These are phyloP conservation scores for Hydropsyche tenuis DNA, from an alignment of 1,140 invertebrate genomes.

Conservation along the genomic window DNA sequence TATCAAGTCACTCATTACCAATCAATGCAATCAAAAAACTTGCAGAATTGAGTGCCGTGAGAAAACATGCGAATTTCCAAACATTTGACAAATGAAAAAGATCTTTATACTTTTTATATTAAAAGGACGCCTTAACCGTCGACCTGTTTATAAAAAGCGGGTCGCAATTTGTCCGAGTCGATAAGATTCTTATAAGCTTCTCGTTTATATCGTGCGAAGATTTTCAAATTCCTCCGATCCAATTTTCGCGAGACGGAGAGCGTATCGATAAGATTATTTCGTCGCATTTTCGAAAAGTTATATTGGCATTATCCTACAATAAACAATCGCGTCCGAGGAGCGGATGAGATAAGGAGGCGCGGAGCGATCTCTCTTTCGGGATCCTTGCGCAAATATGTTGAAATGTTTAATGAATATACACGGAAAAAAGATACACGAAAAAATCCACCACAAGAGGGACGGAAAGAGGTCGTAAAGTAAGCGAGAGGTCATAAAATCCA, in stretches of 20 bases:
- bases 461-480: slow-evolving; percentile 37
- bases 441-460: not conserved
- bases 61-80: too few relatives aligned
- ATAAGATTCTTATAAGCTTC: slow-evolving; percentile 16
- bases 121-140: too few relatives aligned
- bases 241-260: not conserved
- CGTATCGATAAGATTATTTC: not conserved
- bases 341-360: slow-evolving; percentile 32
- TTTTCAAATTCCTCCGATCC: too few relatives aligned
- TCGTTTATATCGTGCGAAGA: slow-evolving; percentile 19
- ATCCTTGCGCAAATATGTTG: slow-evolving; percentile 31
- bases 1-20: too few relatives aligned
- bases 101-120: too few relatives aligned
- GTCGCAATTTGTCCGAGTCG: slow-evolving; percentile 19
- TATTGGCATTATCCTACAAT: slow-evolving; percentile 25
- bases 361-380: slow-evolving; percentile 2
- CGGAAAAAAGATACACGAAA: slow-evolving; percentile 11
- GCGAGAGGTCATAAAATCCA: slow-evolving; percentile 38
- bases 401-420: slow-evolving; percentile 30
- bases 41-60: too few relatives aligned
- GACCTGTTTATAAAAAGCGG: slow-evolving; percentile 5
- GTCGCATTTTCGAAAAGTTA: not conserved
- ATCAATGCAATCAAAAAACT: too few relatives aligned
- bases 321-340: slow-evolving; percentile 29
- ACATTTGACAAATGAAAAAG: too few relatives aligned